Base-by-base conservation (phyloP, 2,113 vertebrate species). In the Nerophis lumbriciformis region DNA sequence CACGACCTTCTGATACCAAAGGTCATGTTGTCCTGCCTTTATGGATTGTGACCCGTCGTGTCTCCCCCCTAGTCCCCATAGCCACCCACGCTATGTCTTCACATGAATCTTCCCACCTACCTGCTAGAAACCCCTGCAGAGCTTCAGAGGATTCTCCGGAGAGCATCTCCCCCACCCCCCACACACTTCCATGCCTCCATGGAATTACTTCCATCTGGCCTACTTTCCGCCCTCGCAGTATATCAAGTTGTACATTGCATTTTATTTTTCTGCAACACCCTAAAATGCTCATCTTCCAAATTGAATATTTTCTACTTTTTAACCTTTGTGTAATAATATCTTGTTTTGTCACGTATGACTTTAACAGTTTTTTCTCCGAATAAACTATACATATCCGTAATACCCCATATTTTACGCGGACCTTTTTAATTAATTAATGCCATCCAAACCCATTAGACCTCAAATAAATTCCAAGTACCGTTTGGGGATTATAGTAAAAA, bases 141-240 rank as follows among this genome's bases (percentile, higher is more conserved):
- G 79, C 76, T 71, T 72, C 77, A 75, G 77, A 72, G 76, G 63
- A 75, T 85, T 84, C 84, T 75, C 72, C 44, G 59, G 80, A 86
- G 84, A 77, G 63, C 60, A 42, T 6, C 53, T 53, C 72, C 81
- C 61, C 64, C 52, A 9, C 61, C 58, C 76, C 72, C 71, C 61
- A 14, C 56, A 21, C 42, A 59, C 57, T 70, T 72, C 72, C 71
- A 65, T 59, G 72, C 81, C 73, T 76, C 76, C 77, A 58, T 69
- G 62, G 83, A 87, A 88, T 90, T 88, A 87, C 77, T 90, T 88
- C 83, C 86, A 86, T 86, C 69, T 90, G 88, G 87, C 88, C 87
- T 90, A 90, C 72, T 90, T 90, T 88, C 76, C 57, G 51, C 76
- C 77, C 61, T 80, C 76, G 44, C 85, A 77, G 48, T 76, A 28